phyloP scores from a whole-genome alignment of 2,888 invertebrate species.

The Allacma fusca region DNA sequence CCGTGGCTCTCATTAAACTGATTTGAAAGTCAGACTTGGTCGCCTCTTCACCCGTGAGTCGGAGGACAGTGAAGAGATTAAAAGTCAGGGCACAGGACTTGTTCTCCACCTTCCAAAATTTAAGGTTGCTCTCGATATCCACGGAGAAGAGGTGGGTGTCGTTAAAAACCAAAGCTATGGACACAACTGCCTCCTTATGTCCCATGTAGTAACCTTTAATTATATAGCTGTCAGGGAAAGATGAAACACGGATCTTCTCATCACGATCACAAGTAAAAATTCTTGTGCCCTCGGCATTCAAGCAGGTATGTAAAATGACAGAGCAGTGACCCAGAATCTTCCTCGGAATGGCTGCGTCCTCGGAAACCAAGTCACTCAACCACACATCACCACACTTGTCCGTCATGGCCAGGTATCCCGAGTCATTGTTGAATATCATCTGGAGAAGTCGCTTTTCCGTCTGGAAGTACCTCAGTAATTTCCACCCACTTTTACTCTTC shows the following conservation, averaged over 20 bases:
- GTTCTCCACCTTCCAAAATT: constrained; percentile 29
- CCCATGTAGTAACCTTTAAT: constrained; percentile 37
- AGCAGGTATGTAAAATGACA: constrained; percentile 28
- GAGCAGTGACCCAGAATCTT: constrained; percentile 42
- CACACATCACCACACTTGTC: constrained; percentile 41
- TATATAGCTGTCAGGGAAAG: constrained; percentile 33
- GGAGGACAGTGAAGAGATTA: constrained; percentile 16
- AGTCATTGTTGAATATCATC: constrained; percentile 10
- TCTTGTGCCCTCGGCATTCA: constrained; percentile 4
- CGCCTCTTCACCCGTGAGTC: neutral
- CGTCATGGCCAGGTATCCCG: constrained; percentile 5
- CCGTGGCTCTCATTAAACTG: neutral
- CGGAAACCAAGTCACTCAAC: neutral
- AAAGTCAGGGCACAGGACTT: neutral
- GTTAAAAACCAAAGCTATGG: neutral
- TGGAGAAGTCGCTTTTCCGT: constrained; percentile 35
- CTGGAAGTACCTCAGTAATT: neutral
- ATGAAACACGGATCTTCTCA: constrained; percentile 36
- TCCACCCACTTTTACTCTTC: constrained; percentile 10
- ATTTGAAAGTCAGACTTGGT: constrained; percentile 16
- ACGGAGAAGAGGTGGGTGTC: constrained; percentile 24
- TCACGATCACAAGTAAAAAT: constrained; percentile 39
- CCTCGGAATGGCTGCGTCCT: neutral
- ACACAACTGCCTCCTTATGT: constrained; percentile 35
- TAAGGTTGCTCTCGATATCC: constrained; percentile 23